phyloP scores from a whole-genome alignment of 2,113 vertebrate species.

The Centropus bengalensis region DNA sequence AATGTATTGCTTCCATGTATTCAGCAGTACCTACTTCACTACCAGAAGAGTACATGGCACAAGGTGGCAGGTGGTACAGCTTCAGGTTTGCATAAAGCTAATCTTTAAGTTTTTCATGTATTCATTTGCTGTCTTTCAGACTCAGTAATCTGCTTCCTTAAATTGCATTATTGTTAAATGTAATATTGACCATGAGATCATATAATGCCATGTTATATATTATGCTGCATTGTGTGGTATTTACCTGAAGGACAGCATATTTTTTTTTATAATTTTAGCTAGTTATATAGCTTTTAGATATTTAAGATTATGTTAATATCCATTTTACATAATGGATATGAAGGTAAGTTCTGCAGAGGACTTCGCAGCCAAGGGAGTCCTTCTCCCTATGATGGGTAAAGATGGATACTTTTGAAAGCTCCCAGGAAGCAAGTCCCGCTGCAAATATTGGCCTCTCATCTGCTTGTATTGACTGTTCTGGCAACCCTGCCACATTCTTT shows the following conservation, averaged over 20 bases:
- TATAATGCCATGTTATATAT: neutral
- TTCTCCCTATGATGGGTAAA: neutral
- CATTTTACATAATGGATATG: neutral
- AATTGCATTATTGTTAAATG: neutral
- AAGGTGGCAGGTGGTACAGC: neutral
- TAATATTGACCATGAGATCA: neutral
- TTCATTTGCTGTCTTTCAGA: neutral
- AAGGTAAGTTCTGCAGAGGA: neutral
- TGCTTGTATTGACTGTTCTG: neutral
- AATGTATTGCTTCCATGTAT: neutral
- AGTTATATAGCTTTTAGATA: neutral
- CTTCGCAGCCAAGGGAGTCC: accelerated
- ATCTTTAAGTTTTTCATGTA: neutral
- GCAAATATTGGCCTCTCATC: too few relatives aligned
- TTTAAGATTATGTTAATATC: neutral
- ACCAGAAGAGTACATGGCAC: neutral
- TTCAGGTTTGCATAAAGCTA: neutral
- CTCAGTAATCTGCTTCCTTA: neutral
- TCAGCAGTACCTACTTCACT: neutral
- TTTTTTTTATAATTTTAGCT: neutral
- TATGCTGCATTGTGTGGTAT: neutral
- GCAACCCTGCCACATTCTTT: neutral
- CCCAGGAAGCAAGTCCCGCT: neutral
- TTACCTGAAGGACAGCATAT: neutral
- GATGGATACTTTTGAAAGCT: neutral